Conservation (phyloP, 2,888 invertebrate genomes). For the Itoplectis maculator region DNA sequence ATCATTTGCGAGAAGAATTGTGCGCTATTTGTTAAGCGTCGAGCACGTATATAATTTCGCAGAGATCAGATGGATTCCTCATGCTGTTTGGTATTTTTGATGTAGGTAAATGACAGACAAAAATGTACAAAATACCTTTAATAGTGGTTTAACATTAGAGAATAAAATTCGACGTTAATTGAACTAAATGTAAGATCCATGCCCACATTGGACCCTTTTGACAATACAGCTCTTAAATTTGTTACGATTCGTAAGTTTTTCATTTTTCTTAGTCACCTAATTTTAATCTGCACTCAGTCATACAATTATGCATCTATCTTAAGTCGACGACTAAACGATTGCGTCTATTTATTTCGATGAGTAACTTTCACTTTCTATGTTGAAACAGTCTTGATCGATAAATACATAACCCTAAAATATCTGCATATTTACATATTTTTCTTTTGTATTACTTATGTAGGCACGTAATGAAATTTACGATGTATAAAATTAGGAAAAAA, state of each 20-base stretch:
- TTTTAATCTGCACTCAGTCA: background rate
- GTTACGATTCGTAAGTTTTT: background rate
- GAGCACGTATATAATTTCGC: background rate
- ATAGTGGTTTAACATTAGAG: background rate
- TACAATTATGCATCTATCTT: conserved; percentile 16
- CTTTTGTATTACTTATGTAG: conserved; percentile 31
- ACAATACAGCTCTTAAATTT: background rate
- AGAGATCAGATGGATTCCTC: background rate
- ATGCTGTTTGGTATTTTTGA: conserved; percentile 16
- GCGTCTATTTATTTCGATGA: conserved; percentile 5
- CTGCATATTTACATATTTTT: conserved; percentile 53
- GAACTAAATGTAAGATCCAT: conserved; percentile 15
- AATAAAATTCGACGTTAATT: conserved; percentile 21
- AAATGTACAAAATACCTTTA: conserved; percentile 56
- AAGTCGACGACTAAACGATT: conserved; percentile 7
- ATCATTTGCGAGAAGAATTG: conserved; percentile 16
- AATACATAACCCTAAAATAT: conserved; percentile 36
- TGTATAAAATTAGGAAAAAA: conserved; percentile 58
- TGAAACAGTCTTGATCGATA: conserved; percentile 46
- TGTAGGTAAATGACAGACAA: conserved; percentile 73
- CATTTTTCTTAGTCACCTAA: background rate
- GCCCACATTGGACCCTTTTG: background rate
- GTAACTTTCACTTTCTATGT: conserved; percentile 2
- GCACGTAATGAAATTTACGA: conserved; percentile 45
- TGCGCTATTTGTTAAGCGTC: background rate